Percentiles rank a stretch among this genome's conserved stretches.
Evolutionary conservation across 2,888 invertebrate species (phyloP).

Genomic region (Buathra laborator): DNA sequence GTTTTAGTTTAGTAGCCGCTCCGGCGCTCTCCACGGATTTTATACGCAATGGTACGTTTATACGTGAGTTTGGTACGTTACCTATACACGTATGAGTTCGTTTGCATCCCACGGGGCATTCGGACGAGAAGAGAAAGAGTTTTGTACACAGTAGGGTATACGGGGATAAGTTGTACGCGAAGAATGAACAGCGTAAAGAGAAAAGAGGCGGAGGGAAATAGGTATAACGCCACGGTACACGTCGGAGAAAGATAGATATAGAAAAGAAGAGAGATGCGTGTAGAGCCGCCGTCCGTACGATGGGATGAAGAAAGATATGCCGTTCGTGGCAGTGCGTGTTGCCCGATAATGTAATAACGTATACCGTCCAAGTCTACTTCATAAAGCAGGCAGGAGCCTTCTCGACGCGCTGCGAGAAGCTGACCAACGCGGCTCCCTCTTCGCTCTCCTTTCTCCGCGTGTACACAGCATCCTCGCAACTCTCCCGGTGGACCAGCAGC

Average conservation of each 20-base stretch:
- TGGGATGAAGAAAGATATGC: slow-evolving; percentile 38
- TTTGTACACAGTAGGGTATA: neutral
- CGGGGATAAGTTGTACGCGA: neutral
- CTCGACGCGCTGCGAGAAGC: slow-evolving; percentile 22
- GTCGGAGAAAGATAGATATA: slow-evolving; percentile 35
- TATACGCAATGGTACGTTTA: slow-evolving; percentile 47
- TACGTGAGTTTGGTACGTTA: slow-evolving; percentile 38
- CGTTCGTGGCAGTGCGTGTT: slow-evolving; percentile 78
- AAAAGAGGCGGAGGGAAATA: neutral
- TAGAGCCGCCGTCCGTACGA: slow-evolving; percentile 4
- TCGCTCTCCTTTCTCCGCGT: slow-evolving; percentile 60
- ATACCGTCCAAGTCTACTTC: slow-evolving; percentile 82
- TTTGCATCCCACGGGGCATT: slow-evolving; percentile 66
- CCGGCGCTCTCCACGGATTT: slow-evolving; percentile 40
- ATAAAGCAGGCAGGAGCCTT: slow-evolving; percentile 79
- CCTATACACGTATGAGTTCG: slow-evolving; percentile 50
- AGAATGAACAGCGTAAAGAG: too few species aligned
- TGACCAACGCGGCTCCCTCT: neutral
- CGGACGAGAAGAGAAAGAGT: slow-evolving; percentile 22
- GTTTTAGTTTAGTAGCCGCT: slow-evolving; percentile 41
- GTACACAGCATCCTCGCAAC: slow-evolving; percentile 63
- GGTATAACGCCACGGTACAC: slow-evolving; percentile 14
- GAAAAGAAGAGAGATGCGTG: slow-evolving; percentile 61
- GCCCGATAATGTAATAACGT: slow-evolving; percentile 83
- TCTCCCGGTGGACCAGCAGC: neutral